A percentile compares a stretch with the other conserved stretches of the same genome.
These are phyloP conservation scores for Nyctereutes procyonoides DNA, from an alignment of 2,113 vertebrate genomes.

Conservation along the genomic window DNA sequence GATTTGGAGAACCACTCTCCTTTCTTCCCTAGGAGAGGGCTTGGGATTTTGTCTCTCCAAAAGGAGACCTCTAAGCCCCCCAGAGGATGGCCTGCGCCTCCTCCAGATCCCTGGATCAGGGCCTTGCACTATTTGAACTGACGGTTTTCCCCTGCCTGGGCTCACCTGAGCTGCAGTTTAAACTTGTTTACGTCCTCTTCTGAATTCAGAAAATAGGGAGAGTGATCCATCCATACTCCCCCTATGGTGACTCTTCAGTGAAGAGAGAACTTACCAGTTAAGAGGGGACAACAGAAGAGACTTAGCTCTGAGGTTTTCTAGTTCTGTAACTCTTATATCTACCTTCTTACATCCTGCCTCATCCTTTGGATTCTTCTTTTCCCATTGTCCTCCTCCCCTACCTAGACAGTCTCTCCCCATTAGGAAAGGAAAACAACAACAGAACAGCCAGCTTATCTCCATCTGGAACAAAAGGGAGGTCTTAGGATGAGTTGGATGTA, in stretches of 20 bases:
- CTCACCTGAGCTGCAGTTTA: background rate
- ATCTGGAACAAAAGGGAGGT: background rate
- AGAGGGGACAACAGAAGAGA: background rate
- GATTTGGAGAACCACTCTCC: background rate
- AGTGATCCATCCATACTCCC: background rate
- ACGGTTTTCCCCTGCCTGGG: background rate
- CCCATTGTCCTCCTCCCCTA: background rate
- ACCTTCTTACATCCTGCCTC: background rate
- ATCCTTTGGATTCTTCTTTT: conserved; percentile 9
- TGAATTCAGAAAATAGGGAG: conserved; percentile 42
- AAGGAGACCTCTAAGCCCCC: background rate
- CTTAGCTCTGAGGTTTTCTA: background rate
- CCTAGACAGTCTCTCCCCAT: background rate
- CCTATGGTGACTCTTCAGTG: background rate
- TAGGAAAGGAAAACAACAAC: conserved; percentile 7
- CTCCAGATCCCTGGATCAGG: background rate
- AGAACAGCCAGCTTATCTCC: background rate
- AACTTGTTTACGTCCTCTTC: conserved; percentile 42
- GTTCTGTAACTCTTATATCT: background rate
- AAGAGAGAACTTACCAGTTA: background rate
- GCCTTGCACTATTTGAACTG: background rate
- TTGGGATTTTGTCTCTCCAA: background rate
- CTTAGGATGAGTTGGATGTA: background rate
- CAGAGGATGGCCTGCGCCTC: background rate
- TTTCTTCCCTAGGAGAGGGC: background rate